phyloP scores from a whole-genome alignment of 2,797 vertebrate genomes.

The Coilia nasus region DNA sequence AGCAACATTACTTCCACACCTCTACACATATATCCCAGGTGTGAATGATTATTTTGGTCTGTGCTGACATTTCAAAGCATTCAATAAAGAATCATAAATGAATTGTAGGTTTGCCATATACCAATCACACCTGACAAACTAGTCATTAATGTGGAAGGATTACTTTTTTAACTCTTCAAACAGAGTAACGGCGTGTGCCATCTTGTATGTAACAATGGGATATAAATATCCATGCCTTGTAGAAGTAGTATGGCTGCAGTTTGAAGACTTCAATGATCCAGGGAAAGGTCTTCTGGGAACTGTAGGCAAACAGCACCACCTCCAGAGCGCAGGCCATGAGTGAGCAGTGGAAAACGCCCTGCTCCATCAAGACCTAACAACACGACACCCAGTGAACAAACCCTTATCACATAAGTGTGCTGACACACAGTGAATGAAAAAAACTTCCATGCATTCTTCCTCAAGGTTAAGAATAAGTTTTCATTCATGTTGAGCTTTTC shows the following conservation, averaged over 20 bases:
- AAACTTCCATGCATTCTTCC: too few species aligned
- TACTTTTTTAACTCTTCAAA: too few species aligned
- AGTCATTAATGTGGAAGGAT: neutral
- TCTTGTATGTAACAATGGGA: too few species aligned
- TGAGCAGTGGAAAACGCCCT: slow-evolving; percentile 92
- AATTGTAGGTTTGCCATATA: too few species aligned
- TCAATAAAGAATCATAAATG: too few species aligned
- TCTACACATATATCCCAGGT: too few species aligned
- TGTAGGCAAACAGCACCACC: slow-evolving; percentile 94
- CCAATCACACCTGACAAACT: neutral
- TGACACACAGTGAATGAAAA: slow-evolving; percentile 19
- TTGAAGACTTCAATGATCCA: slow-evolving; percentile 90
- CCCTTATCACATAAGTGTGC: slow-evolving; percentile 39
- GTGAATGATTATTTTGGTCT: too few species aligned
- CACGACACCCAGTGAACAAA: neutral
- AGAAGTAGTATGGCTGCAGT: slow-evolving; percentile 91
- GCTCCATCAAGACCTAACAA: slow-evolving; percentile 86
- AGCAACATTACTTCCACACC: too few species aligned
- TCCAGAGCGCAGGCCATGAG: slow-evolving; percentile 93
- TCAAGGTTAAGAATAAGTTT: too few species aligned
- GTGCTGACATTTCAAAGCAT: too few species aligned
- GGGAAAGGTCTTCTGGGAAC: slow-evolving; percentile 92
- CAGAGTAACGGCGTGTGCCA: too few species aligned
- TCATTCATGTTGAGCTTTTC: neutral
- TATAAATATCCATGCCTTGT: slow-evolving; percentile 81